Percentiles rank a stretch among this genome's conserved stretches.
Conservation (phyloP, 2,113 vertebrate species). For the Neodon shergylaensis region DNA sequence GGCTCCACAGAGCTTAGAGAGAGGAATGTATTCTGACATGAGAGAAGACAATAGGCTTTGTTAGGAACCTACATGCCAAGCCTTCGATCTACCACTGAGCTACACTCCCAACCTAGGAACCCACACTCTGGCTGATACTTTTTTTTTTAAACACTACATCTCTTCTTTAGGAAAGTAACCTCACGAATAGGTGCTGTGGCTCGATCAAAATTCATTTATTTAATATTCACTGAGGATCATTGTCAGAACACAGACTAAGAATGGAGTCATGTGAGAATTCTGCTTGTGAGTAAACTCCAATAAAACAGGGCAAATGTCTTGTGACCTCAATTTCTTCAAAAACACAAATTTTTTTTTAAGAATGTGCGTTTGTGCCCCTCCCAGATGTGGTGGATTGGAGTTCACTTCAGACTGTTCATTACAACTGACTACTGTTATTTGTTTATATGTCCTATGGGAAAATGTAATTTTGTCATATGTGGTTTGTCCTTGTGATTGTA, state of each 20-base stretch:
- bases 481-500: not conserved
- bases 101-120: not conserved
- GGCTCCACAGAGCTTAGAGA: constrained; percentile 69
- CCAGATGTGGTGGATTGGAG: not conserved
- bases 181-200: not conserved
- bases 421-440: not conserved
- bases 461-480: not conserved
- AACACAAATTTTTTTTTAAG: not conserved
- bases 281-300: not conserved
- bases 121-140: constrained; percentile 22
- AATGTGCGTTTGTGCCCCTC: not conserved
- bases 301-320: not conserved
- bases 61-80: not conserved
- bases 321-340: not conserved
- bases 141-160: constrained; percentile 18
- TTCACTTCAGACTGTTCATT: not conserved
- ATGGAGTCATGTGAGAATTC: not conserved
- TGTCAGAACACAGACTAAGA: not conserved
- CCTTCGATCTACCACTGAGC: not conserved
- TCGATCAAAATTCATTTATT: constrained; percentile 50
- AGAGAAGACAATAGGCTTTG: constrained; percentile 55
- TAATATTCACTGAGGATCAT: constrained; percentile 10
- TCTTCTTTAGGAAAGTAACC: constrained; percentile 35
- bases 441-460: not conserved
- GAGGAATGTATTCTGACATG: constrained; percentile 71